phyloP scores from a whole-genome alignment of 92 coral and sea anemone genomes.

The Epizoanthus scotinus region DNA sequence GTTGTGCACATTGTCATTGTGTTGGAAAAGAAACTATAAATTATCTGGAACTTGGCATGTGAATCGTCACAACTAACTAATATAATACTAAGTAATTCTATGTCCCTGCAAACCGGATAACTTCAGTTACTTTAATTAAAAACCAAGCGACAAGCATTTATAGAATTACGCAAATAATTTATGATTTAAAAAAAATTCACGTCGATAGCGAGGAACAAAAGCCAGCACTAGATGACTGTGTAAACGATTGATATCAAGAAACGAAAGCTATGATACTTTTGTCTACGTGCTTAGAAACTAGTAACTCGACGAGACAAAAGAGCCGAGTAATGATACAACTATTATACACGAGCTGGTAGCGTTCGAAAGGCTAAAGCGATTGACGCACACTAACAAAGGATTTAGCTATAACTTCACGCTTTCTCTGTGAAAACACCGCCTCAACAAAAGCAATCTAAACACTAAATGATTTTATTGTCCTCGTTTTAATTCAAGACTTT shows the following conservation, averaged over 20 bases:
- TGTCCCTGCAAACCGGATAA: background rate
- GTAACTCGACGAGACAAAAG: background rate
- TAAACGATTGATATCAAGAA: background rate
- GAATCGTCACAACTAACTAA: background rate
- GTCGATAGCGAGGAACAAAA: background rate
- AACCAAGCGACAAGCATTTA: slow-evolving; percentile 31
- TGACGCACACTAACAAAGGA: slow-evolving; percentile 43
- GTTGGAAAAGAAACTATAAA: background rate
- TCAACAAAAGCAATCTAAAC: slow-evolving; percentile 76
- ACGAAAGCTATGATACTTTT: background rate
- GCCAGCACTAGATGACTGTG: too few species aligned
- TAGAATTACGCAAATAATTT: slow-evolving; percentile 28
- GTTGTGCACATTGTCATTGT: slow-evolving; percentile 2
- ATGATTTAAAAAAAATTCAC: slow-evolving; percentile 23
- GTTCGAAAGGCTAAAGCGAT: slow-evolving; percentile 40
- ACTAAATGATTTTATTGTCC: slow-evolving; percentile 88
- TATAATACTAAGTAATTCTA: background rate
- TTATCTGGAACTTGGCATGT: slow-evolving; percentile 2
- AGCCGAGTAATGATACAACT: background rate
- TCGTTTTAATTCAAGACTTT: slow-evolving; percentile 77
- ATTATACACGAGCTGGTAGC: background rate
- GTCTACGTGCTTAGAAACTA: background rate
- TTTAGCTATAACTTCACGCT: slow-evolving; percentile 58
- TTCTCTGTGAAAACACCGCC: slow-evolving; percentile 70
- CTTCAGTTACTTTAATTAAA: slow-evolving; percentile 14